These are phyloP conservation scores for Cheilosia vernalis DNA, from an alignment of 2,888 invertebrate genomes.

Conservation along the genomic window DNA sequence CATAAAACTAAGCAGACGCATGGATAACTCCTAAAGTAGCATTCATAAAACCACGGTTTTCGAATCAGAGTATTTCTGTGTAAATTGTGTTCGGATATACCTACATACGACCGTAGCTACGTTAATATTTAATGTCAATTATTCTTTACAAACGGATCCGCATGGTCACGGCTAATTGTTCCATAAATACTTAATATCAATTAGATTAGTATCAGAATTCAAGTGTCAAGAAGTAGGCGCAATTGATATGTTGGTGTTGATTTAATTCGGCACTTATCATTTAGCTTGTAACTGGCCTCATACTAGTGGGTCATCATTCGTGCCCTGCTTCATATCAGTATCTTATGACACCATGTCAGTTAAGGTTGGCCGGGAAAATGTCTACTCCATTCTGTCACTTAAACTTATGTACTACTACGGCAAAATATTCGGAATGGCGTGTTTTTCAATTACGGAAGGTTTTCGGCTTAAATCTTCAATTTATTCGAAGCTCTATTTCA, in stretches of 20 bases:
- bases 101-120: too few species aligned
- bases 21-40: too few species aligned
- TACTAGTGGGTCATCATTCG: not conserved
- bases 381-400: not conserved
- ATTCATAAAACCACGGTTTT: too few species aligned
- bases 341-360: slow-evolving; percentile 36
- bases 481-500: slow-evolving; percentile 16
- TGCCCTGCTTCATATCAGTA: not conserved
- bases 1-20: too few species aligned
- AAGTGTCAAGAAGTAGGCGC: not conserved
- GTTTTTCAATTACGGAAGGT: slow-evolving; percentile 25
- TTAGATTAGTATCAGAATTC: not conserved
- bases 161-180: not conserved
- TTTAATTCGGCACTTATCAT: too few species aligned
- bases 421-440: slow-evolving; percentile 49
- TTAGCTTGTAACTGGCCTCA: too few species aligned
- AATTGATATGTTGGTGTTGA: not conserved
- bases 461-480: not conserved
- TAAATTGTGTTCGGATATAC: too few species aligned
- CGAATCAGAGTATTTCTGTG: too few species aligned
- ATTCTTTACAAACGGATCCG: too few species aligned
- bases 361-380: slow-evolving; percentile 8
- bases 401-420: slow-evolving; percentile 55
- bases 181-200: not conserved
- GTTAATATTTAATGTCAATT: too few species aligned